phyloP scores from a whole-genome alignment of 2,888 invertebrate species.

The Aethes cnicana region DNA sequence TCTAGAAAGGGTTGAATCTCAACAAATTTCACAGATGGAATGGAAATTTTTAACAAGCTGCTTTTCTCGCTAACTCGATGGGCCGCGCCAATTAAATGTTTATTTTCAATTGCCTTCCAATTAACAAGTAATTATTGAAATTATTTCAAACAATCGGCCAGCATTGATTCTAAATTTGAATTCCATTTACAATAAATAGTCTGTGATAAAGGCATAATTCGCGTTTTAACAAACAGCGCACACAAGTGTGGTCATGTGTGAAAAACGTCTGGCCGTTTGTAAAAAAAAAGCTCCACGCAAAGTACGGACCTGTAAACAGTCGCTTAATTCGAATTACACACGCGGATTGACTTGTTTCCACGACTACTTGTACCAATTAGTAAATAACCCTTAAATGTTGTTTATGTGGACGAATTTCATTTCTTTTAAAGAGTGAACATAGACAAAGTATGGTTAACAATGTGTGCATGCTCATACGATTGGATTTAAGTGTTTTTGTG shows the following conservation, averaged over 20 bases:
- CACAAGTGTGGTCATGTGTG: constrained; percentile 67
- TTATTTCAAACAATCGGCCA: constrained; percentile 13
- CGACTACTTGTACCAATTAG: constrained; percentile 70
- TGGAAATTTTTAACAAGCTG: constrained; percentile 79
- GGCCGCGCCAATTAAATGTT: constrained; percentile 63
- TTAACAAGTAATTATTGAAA: constrained; percentile 28
- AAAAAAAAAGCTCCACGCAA: constrained; percentile 58
- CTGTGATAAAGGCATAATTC: constrained; percentile 12
- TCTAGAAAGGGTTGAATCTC: constrained; percentile 60
- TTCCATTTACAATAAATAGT: constrained; percentile 4
- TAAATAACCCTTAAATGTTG: constrained; percentile 67
- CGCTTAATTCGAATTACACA: constrained; percentile 78
- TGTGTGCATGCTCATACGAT: constrained; percentile 54
- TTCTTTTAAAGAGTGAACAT: constrained; percentile 57
- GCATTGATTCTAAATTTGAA: constrained; percentile 17
- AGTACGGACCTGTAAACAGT: constrained; percentile 69
- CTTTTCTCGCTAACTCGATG: constrained; percentile 52
- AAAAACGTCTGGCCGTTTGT: constrained; percentile 63
- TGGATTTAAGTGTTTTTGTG: constrained; percentile 53
- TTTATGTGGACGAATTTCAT: constrained; percentile 63
- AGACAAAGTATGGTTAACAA: constrained; percentile 65
- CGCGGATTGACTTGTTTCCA: constrained; percentile 70
- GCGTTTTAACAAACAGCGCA: constrained; percentile 11
- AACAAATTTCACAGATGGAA: constrained; percentile 69
- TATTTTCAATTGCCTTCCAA: constrained; percentile 44